Evolutionary conservation across 1,140 invertebrate genomes (phyloP).

Genomic region (Heliconius nattereri): DNA sequence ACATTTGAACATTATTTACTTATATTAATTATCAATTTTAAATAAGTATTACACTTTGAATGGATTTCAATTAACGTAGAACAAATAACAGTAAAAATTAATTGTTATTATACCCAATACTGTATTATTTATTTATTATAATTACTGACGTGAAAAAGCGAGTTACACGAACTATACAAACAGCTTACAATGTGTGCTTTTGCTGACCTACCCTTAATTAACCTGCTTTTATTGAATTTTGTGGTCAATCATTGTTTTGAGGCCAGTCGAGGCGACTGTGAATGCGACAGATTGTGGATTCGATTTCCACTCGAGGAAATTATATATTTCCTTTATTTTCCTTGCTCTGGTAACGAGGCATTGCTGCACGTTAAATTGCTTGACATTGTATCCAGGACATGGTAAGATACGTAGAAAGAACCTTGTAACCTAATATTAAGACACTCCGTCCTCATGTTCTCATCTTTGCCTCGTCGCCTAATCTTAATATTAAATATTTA

Average conservation of each 20-base stretch:
- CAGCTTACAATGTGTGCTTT: slow-evolving; percentile 19
- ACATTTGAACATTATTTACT: neutral
- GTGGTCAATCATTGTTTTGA: neutral
- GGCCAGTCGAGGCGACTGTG: too few relatives aligned
- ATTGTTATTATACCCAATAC: neutral
- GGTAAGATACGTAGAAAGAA: too few relatives aligned
- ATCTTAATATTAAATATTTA: too few relatives aligned
- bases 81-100: slow-evolving; percentile 10
- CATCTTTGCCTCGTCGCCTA: too few relatives aligned
- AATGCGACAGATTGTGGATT: neutral
- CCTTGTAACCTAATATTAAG: too few relatives aligned
- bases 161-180: neutral
- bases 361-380: too few relatives aligned
- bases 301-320: neutral
- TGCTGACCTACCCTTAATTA: slow-evolving; percentile 28
- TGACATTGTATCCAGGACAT: too few relatives aligned
- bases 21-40: slow-evolving; percentile 4
- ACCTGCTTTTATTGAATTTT: slow-evolving; percentile 17
- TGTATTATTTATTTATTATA: slow-evolving; percentile 33
- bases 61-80: neutral
- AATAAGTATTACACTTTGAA: neutral
- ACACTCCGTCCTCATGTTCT: too few relatives aligned
- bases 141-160: slow-evolving; percentile 33
- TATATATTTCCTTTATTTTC: neutral
- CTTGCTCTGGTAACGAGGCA: neutral